Percentiles rank a stretch among this genome's conserved stretches.
Conservation (phyloP, 2,888 invertebrate genomes). For the Zele albiditarsus region DNA sequence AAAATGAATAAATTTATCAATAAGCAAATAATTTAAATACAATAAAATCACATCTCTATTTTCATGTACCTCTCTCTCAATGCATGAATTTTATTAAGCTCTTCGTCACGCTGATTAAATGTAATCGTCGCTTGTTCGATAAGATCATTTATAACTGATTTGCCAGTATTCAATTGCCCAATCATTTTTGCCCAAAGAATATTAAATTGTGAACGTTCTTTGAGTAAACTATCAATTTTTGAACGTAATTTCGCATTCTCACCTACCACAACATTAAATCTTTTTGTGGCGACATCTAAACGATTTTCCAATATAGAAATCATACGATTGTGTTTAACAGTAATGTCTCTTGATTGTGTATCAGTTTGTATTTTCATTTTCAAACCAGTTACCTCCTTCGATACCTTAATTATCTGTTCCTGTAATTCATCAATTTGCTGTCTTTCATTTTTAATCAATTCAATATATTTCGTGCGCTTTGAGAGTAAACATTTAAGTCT, state of each 20-base stretch:
- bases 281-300: constrained; percentile 83
- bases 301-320: constrained; percentile 83
- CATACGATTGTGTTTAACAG: constrained; percentile 74
- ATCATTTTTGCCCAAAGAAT: constrained; percentile 85
- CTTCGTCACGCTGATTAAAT: constrained; percentile 90
- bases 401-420: constrained; percentile 75
- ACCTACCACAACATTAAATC: constrained; percentile 83
- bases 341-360: constrained; percentile 73
- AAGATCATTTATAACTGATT: constrained; percentile 87
- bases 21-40: not conserved
- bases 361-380: constrained; percentile 73
- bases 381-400: constrained; percentile 71
- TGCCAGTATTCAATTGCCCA: constrained; percentile 83
- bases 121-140: constrained; percentile 92
- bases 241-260: constrained; percentile 83
- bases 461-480: constrained; percentile 75
- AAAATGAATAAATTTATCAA: constrained; percentile 40
- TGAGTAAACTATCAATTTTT: constrained; percentile 87
- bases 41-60: not conserved
- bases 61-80: constrained; percentile 78
- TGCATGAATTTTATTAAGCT: constrained; percentile 85
- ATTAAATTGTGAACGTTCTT: constrained; percentile 89
- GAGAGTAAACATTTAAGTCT: constrained; percentile 75
- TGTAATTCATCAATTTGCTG: constrained; percentile 75
- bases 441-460: constrained; percentile 74